Conservation (phyloP, 2,888 invertebrate species). For the Drosophila picticornis region DNA sequence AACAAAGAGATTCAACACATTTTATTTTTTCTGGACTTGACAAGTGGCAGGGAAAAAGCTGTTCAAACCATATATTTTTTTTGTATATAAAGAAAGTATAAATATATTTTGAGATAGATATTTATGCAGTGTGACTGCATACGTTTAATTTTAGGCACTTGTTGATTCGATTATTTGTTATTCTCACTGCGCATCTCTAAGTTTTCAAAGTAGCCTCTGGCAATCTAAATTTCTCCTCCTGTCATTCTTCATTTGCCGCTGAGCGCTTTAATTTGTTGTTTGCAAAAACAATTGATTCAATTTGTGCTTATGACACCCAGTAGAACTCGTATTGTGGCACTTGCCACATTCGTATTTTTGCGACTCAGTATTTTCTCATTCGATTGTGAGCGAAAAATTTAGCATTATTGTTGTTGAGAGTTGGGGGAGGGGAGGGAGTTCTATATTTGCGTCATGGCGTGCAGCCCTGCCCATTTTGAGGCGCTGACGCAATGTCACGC, state of each 20-base stretch:
- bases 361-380: not conserved
- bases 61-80: not conserved
- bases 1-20: not conserved
- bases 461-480: constrained; percentile 19
- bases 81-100: not conserved
- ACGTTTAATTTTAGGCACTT: not conserved
- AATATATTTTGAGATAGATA: not conserved
- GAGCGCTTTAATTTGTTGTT: constrained; percentile 50
- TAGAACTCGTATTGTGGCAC: not conserved
- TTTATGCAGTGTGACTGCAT: not conserved
- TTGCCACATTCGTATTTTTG: not conserved
- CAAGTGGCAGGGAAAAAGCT: not conserved
- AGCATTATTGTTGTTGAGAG: constrained; percentile 3
- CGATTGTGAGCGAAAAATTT: not conserved
- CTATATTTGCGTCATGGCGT: constrained; percentile 42
- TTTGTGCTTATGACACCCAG: constrained; percentile 59
- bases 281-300: constrained; percentile 75
- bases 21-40: not conserved
- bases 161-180: constrained; percentile 5
- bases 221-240: constrained; percentile 11
- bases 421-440: not conserved
- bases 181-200: constrained; percentile 5
- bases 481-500: constrained; percentile 61
- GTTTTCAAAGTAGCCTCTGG: not conserved
- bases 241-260: constrained; percentile 59